Evolutionary conservation across 2,797 vertebrate species (phyloP).

Genomic region (Remorina albescens): DNA sequence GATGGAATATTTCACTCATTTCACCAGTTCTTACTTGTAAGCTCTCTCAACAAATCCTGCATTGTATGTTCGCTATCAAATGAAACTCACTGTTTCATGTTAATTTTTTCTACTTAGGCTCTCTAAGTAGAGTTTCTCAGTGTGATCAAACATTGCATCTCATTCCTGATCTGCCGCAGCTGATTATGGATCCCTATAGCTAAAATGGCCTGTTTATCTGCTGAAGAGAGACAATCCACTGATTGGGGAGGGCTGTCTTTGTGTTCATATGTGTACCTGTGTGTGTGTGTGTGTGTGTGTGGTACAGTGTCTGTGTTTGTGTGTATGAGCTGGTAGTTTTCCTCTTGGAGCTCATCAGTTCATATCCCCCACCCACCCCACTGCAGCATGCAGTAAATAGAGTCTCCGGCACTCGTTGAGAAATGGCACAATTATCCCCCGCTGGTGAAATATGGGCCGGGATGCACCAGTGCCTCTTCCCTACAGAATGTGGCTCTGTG

Average conservation of each 20-base stretch:
- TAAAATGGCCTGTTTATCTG: slow-evolving; percentile 77
- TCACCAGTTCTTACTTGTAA: neutral
- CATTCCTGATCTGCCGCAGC: slow-evolving; percentile 59
- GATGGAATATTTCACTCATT: neutral
- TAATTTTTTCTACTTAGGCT: slow-evolving; percentile 54
- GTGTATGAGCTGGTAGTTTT: slow-evolving; percentile 78
- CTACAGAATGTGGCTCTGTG: slow-evolving; percentile 61
- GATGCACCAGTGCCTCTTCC: slow-evolving; percentile 81
- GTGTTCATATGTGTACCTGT: slow-evolving; percentile 24
- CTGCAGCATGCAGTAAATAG: slow-evolving; percentile 85
- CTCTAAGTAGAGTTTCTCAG: slow-evolving; percentile 60
- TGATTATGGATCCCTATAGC: slow-evolving; percentile 75
- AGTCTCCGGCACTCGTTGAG: slow-evolving; percentile 82
- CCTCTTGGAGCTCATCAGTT: slow-evolving; percentile 82
- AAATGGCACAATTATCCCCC: slow-evolving; percentile 86
- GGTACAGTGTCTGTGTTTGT: slow-evolving; percentile 59
- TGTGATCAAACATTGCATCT: slow-evolving; percentile 65
- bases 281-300: slow-evolving; percentile 15
- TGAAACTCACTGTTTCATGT: slow-evolving; percentile 43
- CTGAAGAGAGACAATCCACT: slow-evolving; percentile 69
- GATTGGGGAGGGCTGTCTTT: slow-evolving; percentile 71
- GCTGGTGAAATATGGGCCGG: slow-evolving; percentile 84
- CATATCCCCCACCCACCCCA: slow-evolving; percentile 81
- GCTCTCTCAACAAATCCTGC: slow-evolving; percentile 21
- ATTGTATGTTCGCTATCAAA: slow-evolving; percentile 66